These are phyloP conservation scores for Dysidea cf. avara DNA, from an alignment of 37 sponge, comb jelly and placozoan genomes.

Conservation along the genomic window DNA sequence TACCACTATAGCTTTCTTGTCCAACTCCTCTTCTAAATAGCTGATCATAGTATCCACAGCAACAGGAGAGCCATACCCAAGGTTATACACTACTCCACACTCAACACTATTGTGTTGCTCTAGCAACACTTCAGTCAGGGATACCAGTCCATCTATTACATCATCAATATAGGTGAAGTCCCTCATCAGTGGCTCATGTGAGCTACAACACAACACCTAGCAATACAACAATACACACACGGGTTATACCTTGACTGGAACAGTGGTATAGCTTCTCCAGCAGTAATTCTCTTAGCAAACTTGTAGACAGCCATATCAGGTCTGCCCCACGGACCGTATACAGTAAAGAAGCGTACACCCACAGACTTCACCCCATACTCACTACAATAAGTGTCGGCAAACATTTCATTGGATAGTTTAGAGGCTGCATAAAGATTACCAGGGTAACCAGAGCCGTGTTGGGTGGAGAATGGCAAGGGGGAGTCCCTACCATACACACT, in stretches of 20 bases:
- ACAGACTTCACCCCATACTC: slow-evolving; percentile 27
- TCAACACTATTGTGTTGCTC: slow-evolving; percentile 15
- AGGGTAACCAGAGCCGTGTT: slow-evolving; percentile 20
- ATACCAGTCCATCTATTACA: slow-evolving; percentile 44
- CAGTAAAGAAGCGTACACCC: slow-evolving; percentile 72
- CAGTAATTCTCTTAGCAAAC: slow-evolving; percentile 24
- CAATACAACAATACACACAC: background rate
- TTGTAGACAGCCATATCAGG: slow-evolving; percentile 88
- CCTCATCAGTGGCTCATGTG: slow-evolving; percentile 19
- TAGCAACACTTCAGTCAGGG: slow-evolving; percentile 6
- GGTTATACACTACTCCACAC: slow-evolving; percentile 73
- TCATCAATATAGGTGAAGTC: slow-evolving; percentile 83
- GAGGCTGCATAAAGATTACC: slow-evolving; percentile 73
- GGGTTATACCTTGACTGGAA: background rate
- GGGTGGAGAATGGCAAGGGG: slow-evolving; percentile 54
- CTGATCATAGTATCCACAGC: slow-evolving; percentile 34
- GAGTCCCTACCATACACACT: slow-evolving; percentile 66
- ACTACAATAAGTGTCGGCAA: slow-evolving; percentile 58
- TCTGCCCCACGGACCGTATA: slow-evolving; percentile 86
- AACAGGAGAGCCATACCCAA: slow-evolving; percentile 55
- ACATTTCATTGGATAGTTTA: slow-evolving; percentile 58
- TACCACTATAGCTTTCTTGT: slow-evolving; percentile 46
- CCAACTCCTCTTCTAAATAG: slow-evolving; percentile 54
- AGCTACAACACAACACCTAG: slow-evolving; percentile 6
- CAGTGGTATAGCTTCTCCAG: slow-evolving; percentile 4